Evolutionary conservation across 2,888 invertebrate species (phyloP).

Genomic region (Acheta domesticus): DNA sequence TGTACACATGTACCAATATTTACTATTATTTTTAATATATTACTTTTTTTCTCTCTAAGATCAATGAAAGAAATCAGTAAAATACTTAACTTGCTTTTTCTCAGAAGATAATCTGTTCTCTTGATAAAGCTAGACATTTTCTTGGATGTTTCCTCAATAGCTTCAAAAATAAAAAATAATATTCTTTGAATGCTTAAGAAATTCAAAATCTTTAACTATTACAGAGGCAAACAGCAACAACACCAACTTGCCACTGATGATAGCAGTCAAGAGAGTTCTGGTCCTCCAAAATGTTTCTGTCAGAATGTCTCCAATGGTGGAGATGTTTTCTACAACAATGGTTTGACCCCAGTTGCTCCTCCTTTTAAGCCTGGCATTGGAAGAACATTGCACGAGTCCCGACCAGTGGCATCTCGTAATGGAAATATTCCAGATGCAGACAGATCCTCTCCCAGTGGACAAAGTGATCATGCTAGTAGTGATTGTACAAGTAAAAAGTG

Average conservation of each 20-base stretch:
- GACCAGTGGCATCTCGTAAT: background rate
- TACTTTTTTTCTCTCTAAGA: too few relatives aligned
- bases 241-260: slow-evolving; percentile 12
- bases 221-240: slow-evolving; percentile 23
- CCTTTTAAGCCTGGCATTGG: background rate
- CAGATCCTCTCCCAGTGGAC: slow-evolving; percentile 80
- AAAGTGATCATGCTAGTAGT: slow-evolving; percentile 68
- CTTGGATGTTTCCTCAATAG: too few relatives aligned
- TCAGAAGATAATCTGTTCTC: too few relatives aligned
- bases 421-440: slow-evolving; percentile 47
- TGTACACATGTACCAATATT: too few relatives aligned
- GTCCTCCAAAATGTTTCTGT: slow-evolving; percentile 23
- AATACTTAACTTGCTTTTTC: too few relatives aligned
- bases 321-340: slow-evolving; percentile 30
- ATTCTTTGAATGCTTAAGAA: too few relatives aligned
- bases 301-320: background rate
- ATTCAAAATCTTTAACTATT: background rate
- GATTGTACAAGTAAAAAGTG: slow-evolving; percentile 41
- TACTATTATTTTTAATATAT: too few relatives aligned
- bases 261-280: slow-evolving; percentile 4
- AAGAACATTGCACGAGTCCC: background rate
- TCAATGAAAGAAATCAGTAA: too few relatives aligned
- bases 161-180: too few relatives aligned
- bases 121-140: too few relatives aligned
- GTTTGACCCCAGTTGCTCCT: background rate